phyloP scores from a whole-genome alignment of 2,113 vertebrate genomes.

The Rostratula benghalensis region DNA sequence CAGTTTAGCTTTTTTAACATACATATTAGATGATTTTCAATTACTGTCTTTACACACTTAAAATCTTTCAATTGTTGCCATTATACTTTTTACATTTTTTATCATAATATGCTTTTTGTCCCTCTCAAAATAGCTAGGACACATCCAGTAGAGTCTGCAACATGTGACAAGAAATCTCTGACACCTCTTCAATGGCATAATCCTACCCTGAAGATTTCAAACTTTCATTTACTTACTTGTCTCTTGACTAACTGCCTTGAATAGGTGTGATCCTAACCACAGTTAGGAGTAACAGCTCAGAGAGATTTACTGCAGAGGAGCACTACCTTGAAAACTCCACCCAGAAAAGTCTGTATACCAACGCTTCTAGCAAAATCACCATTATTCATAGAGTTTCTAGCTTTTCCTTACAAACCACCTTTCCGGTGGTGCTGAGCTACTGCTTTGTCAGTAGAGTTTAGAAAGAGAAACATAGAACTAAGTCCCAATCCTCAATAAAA shows the following conservation, averaged over 20 bases:
- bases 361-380: neutral
- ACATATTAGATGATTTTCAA: neutral
- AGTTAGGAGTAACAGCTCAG: neutral
- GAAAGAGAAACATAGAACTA: neutral
- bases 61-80: neutral
- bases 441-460: neutral
- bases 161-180: neutral
- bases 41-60: neutral
- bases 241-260: neutral
- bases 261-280: neutral
- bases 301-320: neutral
- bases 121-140: neutral
- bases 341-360: neutral
- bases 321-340: neutral
- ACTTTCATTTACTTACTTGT: neutral
- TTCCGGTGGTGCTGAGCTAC: neutral
- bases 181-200: neutral
- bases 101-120: neutral
- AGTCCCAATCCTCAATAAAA: neutral
- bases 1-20: neutral
- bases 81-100: neutral
- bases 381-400: neutral
- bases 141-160: neutral
- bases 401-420: neutral
- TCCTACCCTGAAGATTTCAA: neutral